A percentile compares a stretch with the other conserved stretches of the same genome.
phyloP scores from a whole-genome alignment of 2,797 vertebrate species.

The Lithobates sylvaticus region DNA sequence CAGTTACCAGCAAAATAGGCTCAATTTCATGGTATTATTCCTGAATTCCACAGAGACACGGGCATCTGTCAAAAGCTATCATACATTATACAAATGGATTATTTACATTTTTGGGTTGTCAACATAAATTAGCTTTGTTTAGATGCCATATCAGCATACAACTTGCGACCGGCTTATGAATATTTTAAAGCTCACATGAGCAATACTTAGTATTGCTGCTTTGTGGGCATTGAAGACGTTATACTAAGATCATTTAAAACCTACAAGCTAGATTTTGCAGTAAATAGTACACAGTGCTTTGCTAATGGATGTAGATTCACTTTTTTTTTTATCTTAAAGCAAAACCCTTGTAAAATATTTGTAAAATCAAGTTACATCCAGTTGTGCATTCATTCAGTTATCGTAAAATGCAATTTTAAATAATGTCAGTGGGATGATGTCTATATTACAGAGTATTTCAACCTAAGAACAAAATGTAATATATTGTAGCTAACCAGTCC shows the following conservation, averaged over 20 bases:
- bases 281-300: background rate
- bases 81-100: conserved; percentile 57
- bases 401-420: too few relatives aligned
- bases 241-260: background rate
- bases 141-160: conserved; percentile 46
- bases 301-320: background rate
- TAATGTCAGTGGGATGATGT: too few relatives aligned
- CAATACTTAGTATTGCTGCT: conserved; percentile 20
- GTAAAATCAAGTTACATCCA: too few relatives aligned
- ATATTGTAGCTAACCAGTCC: too few relatives aligned
- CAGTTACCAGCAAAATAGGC: conserved; percentile 59
- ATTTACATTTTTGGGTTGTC: conserved; percentile 63
- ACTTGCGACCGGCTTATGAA: conserved; percentile 31
- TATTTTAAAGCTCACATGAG: conserved; percentile 22
- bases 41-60: conserved; percentile 61
- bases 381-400: too few relatives aligned
- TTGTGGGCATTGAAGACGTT: conserved; percentile 6
- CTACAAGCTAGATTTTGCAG: background rate
- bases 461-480: too few relatives aligned
- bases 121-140: conserved; percentile 62
- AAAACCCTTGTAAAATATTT: too few relatives aligned
- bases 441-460: too few relatives aligned
- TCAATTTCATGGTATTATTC: conserved; percentile 64
- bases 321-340: too few relatives aligned
- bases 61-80: conserved; percentile 66